Evolutionary conservation across 2,888 invertebrate genomes (phyloP).

Genomic region (Ichneumoninae sp.): DNA sequence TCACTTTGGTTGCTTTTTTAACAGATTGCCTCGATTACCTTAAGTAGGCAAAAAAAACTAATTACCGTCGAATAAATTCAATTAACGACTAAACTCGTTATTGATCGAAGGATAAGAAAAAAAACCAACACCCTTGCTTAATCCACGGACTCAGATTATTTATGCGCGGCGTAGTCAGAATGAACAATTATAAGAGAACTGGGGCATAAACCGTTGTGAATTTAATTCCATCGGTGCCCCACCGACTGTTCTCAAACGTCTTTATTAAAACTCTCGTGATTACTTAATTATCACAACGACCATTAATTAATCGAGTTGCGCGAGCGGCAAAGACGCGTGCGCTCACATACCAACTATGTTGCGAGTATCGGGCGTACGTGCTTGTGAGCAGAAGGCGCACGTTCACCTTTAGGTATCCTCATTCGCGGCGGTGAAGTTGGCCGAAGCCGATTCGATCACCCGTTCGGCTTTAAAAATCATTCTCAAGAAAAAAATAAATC

Average conservation of each 20-base stretch:
- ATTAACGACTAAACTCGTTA: background rate
- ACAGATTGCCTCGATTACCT: too few relatives aligned
- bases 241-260: slow-evolving; percentile 37
- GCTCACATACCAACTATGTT: background rate
- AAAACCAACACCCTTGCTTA: background rate
- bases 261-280: slow-evolving; percentile 58
- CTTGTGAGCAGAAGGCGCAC: slow-evolving; percentile 9
- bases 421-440: background rate
- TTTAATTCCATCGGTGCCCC: slow-evolving; percentile 18
- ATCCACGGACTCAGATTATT: background rate
- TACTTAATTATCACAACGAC: slow-evolving; percentile 63
- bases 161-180: background rate
- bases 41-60: background rate
- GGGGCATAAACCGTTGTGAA: slow-evolving; percentile 12
- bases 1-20: background rate
- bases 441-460: background rate
- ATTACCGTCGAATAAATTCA: background rate
- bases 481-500: background rate
- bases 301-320: slow-evolving; percentile 68
- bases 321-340: slow-evolving; percentile 39
- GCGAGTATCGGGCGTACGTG: background rate
- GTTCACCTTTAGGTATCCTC: slow-evolving; percentile 2
- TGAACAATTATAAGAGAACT: background rate
- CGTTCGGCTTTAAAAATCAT: background rate
- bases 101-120: background rate